Evolutionary conservation across 2,888 invertebrate species (phyloP).

Genomic region (Caenorhabditis becei): DNA sequence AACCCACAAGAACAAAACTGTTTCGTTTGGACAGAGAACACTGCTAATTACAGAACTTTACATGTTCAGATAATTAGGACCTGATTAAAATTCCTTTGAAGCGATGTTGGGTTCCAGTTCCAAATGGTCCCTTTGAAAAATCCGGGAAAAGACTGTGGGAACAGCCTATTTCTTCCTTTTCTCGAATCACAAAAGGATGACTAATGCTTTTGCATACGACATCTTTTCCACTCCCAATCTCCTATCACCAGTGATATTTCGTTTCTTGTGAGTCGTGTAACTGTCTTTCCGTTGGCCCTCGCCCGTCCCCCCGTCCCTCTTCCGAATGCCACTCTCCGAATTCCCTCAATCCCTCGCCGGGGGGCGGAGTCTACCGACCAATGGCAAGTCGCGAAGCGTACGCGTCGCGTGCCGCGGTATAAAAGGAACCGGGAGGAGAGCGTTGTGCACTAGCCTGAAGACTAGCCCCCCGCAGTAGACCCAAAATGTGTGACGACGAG

Average conservation of each 20-base stretch:
- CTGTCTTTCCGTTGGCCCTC: slow-evolving; percentile 18
- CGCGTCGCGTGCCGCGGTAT: slow-evolving; percentile 64
- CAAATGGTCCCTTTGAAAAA: too few species aligned
- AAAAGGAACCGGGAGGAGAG: slow-evolving; percentile 33
- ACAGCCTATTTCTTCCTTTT: too few species aligned
- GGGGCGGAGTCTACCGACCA: slow-evolving; percentile 62
- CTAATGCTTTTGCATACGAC: not conserved
- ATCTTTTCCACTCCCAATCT: not conserved
- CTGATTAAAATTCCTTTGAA: too few species aligned
- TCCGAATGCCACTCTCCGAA: slow-evolving; percentile 31
- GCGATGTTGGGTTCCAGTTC: too few species aligned
- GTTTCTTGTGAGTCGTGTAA: not conserved
- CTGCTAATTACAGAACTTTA: not conserved
- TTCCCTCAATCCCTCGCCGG: slow-evolving; percentile 44
- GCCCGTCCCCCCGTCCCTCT: slow-evolving; percentile 17
- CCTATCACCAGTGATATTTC: not conserved
- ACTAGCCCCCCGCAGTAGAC: slow-evolving; percentile 42
- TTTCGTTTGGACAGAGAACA: not conserved
- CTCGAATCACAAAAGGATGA: not conserved
- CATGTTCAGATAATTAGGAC: too few species aligned
- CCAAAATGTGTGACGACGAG: slow-evolving; percentile 74
- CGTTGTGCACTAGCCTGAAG: slow-evolving; percentile 43
- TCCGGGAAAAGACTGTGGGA: too few species aligned
- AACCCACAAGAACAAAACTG: not conserved
- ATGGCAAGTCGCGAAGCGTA: slow-evolving; percentile 58